These are phyloP conservation scores for Venturia canescens DNA, from an alignment of 1,140 invertebrate species.

Conservation along the genomic window DNA sequence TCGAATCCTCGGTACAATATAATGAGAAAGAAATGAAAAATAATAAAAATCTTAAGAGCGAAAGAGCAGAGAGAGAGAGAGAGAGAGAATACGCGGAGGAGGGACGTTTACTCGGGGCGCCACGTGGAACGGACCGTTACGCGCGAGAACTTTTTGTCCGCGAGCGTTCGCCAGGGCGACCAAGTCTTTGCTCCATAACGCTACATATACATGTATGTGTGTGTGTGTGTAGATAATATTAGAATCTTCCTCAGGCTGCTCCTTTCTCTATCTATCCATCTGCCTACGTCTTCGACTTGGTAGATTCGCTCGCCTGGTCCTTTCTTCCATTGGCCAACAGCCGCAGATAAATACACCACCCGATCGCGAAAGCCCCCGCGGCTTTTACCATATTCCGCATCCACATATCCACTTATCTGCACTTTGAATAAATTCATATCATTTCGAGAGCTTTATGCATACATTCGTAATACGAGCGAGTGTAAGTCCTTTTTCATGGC, in stretches of 20 bases:
- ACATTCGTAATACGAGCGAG: conserved; percentile 1
- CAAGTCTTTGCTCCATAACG: conserved; percentile 17
- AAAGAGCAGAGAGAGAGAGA: conserved; percentile 5
- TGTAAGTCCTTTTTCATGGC: background rate
- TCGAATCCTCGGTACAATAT: conserved; percentile 13
- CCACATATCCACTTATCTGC: conserved; percentile 3
- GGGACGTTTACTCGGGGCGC: conserved; percentile 72
- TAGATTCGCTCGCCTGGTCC: conserved; percentile 14
- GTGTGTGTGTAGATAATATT: background rate
- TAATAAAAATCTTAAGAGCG: background rate
- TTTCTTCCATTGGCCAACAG: background rate
- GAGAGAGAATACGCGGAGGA: conserved; percentile 41
- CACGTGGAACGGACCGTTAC: conserved; percentile 75
- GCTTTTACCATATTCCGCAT: background rate
- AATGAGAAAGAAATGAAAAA: conserved; percentile 43
- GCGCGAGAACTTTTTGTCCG: conserved; percentile 48
- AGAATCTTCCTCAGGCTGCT: background rate
- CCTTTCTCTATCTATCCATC: conserved; percentile 17
- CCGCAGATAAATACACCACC: background rate
- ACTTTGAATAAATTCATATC: conserved; percentile 7
- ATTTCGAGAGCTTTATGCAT: background rate
- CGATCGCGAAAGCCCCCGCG: background rate
- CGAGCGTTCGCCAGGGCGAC: conserved; percentile 31
- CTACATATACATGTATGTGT: background rate
- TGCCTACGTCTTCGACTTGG: background rate